A percentile compares a stretch with the other conserved stretches of the same genome.
Evolutionary conservation across 2,797 vertebrate species (phyloP).

Genomic region (Lates japonicus): DNA sequence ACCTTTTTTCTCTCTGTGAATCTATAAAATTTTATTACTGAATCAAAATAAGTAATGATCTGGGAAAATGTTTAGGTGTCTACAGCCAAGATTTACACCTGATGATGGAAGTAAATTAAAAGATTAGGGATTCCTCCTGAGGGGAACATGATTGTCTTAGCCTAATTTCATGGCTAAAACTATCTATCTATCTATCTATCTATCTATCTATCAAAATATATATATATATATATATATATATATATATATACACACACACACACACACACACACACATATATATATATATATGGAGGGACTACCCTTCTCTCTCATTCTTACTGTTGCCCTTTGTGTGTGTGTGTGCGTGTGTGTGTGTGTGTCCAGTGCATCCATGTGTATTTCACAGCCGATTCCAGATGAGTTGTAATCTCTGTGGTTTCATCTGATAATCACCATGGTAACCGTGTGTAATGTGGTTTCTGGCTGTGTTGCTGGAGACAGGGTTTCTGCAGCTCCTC

Average conservation of each 20-base stretch:
- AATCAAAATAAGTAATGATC: not conserved
- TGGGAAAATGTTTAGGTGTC: too few relatives aligned
- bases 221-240: too few relatives aligned
- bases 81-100: too few relatives aligned
- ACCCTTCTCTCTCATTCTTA: not conserved
- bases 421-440: constrained; percentile 81
- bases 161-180: too few relatives aligned
- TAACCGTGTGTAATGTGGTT: constrained; percentile 72
- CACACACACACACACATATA: too few relatives aligned
- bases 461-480: constrained; percentile 48
- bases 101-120: too few relatives aligned
- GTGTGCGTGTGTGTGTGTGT: constrained; percentile 20
- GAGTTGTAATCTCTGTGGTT: constrained; percentile 68
- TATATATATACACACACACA: too few relatives aligned
- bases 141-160: too few relatives aligned
- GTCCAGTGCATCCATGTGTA: constrained; percentile 22
- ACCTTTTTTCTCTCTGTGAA: not conserved
- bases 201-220: too few relatives aligned
- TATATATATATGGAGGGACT: not conserved
- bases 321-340: not conserved
- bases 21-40: not conserved
- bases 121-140: too few relatives aligned
- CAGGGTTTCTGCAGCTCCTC: constrained; percentile 41
- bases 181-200: too few relatives aligned
- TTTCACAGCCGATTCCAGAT: constrained; percentile 64